Evolutionary conservation across 2,797 vertebrate species (phyloP), one percentile per base, ranked within the genome.

Genomic region (Cirrhinus molitorella): DNA sequence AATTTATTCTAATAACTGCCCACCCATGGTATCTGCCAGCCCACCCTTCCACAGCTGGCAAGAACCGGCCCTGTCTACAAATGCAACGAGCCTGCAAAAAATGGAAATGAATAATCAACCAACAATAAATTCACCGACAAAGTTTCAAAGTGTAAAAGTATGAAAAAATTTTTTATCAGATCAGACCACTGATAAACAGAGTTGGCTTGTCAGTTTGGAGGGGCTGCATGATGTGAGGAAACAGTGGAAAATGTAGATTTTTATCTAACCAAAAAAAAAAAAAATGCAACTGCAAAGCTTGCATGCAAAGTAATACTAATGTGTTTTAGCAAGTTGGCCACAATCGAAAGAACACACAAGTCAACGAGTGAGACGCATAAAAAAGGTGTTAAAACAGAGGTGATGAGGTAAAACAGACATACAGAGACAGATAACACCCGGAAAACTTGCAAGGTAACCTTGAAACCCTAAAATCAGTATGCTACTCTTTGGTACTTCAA

Each of bases 381-480:
- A 43, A 43, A 76, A 76, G n/a, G 37, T 76, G 55, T 43, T 61
- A 45, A 59, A 77, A 76, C 16, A 28, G 19, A 74, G 19, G 72
- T 21, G 10, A 51, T 31, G 45, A 19, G 68, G 11, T 71, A 25
- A 71, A 49, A 21, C 68, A 5, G 14, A 17, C 31, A 16, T 55
- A 37, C 5, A 49, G 23, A 14, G 11, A 37, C 49, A 57, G 21
- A n/a, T 75, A n/a, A 16, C 4, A 51, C 28, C 11, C 14, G 1
- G 53, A 13, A 43, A 31, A 21, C 25, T 4, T 31, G 16, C 47
- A 51, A 19, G 3, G 70, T 31, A 17, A 71, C 14, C 23, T 47
- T 17, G 23, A 31, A 72, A 21, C 70, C 16, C 1, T 21, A 55
- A 55, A 55, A 55, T 37, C 11, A n/a, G 4, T 13, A 55, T 59